phyloP scores from a whole-genome alignment of 1,140 invertebrate species.

The Aculops lycopersici region DNA sequence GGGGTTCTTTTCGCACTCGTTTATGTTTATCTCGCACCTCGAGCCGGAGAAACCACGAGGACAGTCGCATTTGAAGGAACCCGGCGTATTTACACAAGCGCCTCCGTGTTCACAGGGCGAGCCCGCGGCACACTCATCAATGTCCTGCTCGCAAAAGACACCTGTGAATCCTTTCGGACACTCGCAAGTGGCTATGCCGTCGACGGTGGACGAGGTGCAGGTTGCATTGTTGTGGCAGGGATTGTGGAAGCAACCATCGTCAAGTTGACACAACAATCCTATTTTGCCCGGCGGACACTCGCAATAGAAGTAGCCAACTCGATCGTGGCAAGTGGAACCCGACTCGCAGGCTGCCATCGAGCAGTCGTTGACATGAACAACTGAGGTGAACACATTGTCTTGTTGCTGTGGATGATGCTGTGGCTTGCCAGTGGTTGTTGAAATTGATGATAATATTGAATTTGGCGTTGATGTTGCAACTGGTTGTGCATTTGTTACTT shows the following conservation, averaged over 20 bases:
- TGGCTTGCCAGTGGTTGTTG: no score
- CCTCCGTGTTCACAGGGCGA: slow-evolving; percentile 18
- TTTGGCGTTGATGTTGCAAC: no score
- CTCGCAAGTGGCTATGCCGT: slow-evolving; percentile 68
- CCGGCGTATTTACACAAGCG: slow-evolving; percentile 60
- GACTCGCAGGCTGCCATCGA: slow-evolving; percentile 70
- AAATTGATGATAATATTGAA: no score
- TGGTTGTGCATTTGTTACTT: no score
- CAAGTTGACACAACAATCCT: slow-evolving; percentile 63
- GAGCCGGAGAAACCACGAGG: slow-evolving; percentile 64
- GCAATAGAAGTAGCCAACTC: slow-evolving; percentile 73
- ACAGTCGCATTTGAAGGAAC: slow-evolving; percentile 65
- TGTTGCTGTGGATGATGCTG: no score
- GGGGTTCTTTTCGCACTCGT: slow-evolving; percentile 57
- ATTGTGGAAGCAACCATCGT: slow-evolving; percentile 81
- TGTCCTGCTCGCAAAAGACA: slow-evolving; percentile 59
- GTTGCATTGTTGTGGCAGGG: slow-evolving; percentile 71
- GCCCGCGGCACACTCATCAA: slow-evolving; percentile 55
- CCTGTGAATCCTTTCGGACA: slow-evolving; percentile 69
- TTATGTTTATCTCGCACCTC: slow-evolving; percentile 35
- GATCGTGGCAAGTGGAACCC: slow-evolving; percentile 75
- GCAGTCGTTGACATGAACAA: slow-evolving; percentile 83
- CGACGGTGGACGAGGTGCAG: slow-evolving; percentile 77
- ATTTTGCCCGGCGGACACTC: slow-evolving; percentile 78
- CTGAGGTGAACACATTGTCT: no score